Percentiles rank a stretch among this genome's conserved stretches.
phyloP scores from a whole-genome alignment of 2,797 vertebrate genomes.

The Coracias cyanogaster region DNA sequence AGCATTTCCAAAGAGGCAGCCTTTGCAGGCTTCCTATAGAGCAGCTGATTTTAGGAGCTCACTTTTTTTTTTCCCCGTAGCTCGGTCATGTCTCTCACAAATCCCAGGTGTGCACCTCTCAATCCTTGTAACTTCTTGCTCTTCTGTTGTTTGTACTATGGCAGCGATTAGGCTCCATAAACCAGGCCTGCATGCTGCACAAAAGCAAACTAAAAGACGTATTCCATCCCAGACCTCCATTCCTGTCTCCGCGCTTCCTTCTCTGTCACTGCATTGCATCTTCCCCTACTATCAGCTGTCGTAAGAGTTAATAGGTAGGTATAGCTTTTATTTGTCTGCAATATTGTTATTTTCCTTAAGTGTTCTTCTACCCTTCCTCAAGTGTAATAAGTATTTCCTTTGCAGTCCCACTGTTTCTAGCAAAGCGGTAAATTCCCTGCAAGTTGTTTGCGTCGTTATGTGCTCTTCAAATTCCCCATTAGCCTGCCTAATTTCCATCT shows the following conservation, averaged over 20 bases:
- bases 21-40: not conserved
- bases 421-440: conserved; percentile 12
- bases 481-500: conserved; percentile 42
- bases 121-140: not conserved
- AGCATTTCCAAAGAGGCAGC: not conserved
- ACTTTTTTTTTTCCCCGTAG: not conserved
- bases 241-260: not conserved
- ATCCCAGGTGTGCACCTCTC: not conserved
- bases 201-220: not conserved
- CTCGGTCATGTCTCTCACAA: not conserved
- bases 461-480: conserved; percentile 32
- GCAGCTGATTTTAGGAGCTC: not conserved
- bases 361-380: conserved; percentile 4
- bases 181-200: not conserved
- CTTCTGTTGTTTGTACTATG: not conserved
- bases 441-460: not conserved
- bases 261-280: not conserved
- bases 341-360: not conserved
- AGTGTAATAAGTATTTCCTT: conserved; percentile 4
- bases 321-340: not conserved
- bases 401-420: not conserved
- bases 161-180: not conserved
- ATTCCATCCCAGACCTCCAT: not conserved
- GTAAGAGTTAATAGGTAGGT: not conserved
- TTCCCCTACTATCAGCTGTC: not conserved